Base-by-base conservation (phyloP, 2,888 invertebrate genomes). In the Anthophora plumipes region DNA sequence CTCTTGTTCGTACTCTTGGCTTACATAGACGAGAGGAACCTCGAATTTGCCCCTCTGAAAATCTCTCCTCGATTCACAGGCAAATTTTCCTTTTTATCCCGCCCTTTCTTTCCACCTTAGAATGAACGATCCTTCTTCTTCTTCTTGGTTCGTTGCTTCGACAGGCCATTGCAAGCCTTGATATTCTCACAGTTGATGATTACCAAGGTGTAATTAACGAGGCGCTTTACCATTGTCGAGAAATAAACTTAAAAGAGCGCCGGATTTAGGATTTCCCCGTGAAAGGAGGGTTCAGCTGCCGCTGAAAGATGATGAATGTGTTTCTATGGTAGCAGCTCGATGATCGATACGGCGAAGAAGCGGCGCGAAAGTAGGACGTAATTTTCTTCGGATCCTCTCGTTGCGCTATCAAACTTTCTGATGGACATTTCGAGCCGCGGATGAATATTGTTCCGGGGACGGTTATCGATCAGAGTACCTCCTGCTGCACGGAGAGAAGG, bases 281-380 rank as follows among this genome's bases (percentile, higher is more conserved):
- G 37, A 59, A 59, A 37, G 7, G 20, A 9, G 12, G 4, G 20
- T 37, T 31, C 46, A 25, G 46, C 25, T 25, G 9, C 7, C 17
- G 9, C 9, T 31, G 31, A 14, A 20, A 14, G 48, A 50, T 64
- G 64, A 64, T 50, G 48, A 64, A 64, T 64, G 64, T 64, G 64
- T 64, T 64, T 48, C 48, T 64, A 50, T 31, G 64, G 63, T 48
- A 52, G 37, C 52, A 12, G 22, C 22, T n/a, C 17, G 66, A 73
- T 52, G 50, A 73, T 55, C 72, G 59, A 59, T 57, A 57, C 57
- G 61, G 5, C 14, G 60, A 50, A 14, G 63, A 41, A 54, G 39
- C 37, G 12, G 11, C 14, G 31, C 4, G 52, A 66, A 52, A 52
- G 66, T 25, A 17, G 52, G 39, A 39, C 52, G 39, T 52, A 52